These are phyloP conservation scores for Charadrius vociferus DNA, from an alignment of 2,113 vertebrate species.

Conservation along the genomic window DNA sequence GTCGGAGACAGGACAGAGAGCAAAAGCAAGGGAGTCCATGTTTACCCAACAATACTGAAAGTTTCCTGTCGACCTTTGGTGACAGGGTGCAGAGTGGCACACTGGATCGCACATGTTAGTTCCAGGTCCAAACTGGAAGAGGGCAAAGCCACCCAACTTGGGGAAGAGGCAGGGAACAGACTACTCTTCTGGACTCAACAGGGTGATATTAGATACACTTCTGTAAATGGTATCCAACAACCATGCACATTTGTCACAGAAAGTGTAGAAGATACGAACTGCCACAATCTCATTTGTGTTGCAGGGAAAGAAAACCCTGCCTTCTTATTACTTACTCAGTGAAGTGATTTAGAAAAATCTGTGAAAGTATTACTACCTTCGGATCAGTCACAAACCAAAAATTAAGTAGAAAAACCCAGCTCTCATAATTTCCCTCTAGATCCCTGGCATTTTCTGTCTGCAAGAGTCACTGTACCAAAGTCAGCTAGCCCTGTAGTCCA, in stretches of 20 bases:
- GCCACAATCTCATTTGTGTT: not conserved
- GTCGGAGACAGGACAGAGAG: not conserved
- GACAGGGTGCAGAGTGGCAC: not conserved
- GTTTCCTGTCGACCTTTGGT: not conserved
- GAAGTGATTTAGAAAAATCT: not conserved
- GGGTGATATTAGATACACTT: not conserved
- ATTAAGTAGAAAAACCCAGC: not conserved
- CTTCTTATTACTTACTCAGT: not conserved
- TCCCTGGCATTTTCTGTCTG: not conserved
- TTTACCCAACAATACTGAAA: not conserved
- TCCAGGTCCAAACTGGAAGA: not conserved
- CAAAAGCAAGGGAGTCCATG: not conserved
- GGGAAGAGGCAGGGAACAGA: not conserved
- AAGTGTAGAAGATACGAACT: fast-evolving
- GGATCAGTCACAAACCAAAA: not conserved
- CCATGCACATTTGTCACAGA: not conserved
- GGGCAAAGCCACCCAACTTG: not conserved
- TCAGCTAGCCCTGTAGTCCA: not conserved
- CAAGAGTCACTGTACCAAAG: not conserved
- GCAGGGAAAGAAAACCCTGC: not conserved
- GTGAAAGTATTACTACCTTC: not conserved
- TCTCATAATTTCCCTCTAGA: not conserved
- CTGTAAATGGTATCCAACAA: not conserved
- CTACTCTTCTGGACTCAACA: not conserved
- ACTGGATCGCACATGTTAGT: not conserved